phyloP scores from a whole-genome alignment of 2,797 vertebrate genomes.

The Lutjanus campechanus region DNA sequence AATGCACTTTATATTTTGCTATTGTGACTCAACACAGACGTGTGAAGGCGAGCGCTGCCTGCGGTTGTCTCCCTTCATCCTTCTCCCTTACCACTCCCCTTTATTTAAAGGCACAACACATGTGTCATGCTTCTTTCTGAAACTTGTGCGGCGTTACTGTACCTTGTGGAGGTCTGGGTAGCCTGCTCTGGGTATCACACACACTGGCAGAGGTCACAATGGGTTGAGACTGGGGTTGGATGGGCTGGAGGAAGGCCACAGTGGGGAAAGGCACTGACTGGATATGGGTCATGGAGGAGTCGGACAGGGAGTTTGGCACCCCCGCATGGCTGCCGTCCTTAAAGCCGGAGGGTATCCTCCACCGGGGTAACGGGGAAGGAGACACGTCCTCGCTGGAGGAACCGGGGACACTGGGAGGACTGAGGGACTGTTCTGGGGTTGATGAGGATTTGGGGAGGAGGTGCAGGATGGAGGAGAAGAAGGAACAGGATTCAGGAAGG shows the following conservation, averaged over 20 bases:
- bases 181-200: conserved; percentile 84
- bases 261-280: conserved; percentile 90
- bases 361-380: conserved; percentile 79
- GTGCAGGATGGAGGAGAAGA: conserved; percentile 85
- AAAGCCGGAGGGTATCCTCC: conserved; percentile 78
- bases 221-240: conserved; percentile 86
- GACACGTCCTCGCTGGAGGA: conserved; percentile 76
- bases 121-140: background rate
- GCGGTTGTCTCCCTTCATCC: no score
- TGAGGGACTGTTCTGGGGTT: conserved; percentile 78
- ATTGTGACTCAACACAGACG: no score
- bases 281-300: conserved; percentile 77
- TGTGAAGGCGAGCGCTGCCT: no score
- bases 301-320: conserved; percentile 84
- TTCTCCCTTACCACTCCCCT: no score
- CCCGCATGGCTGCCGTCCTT: conserved; percentile 75
- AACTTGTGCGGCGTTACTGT: conserved; percentile 60
- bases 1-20: no score
- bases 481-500: conserved; percentile 89
- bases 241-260: conserved; percentile 84
- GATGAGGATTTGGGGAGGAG: conserved; percentile 85
- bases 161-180: conserved; percentile 90
- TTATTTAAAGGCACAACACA: background rate
- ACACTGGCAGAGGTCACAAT: conserved; percentile 83
- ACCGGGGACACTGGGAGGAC: conserved; percentile 76